A percentile compares a stretch with the other conserved stretches of the same genome.
phyloP scores from a whole-genome alignment of 2,888 invertebrate genomes.

The Monopis laevigella region DNA sequence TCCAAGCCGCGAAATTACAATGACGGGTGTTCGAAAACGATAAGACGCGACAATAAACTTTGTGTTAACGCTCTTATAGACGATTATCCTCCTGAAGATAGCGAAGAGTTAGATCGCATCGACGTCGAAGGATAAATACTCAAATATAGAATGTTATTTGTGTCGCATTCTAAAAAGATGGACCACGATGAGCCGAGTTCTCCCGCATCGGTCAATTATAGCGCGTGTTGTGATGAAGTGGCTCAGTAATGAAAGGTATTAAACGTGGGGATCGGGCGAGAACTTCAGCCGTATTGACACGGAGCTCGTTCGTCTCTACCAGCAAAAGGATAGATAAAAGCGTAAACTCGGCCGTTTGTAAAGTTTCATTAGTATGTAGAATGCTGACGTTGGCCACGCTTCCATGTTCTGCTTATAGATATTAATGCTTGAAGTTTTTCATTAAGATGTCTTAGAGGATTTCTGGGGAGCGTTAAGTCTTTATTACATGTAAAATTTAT shows the following conservation, averaged over 20 bases:
- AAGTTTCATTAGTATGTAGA: slow-evolving; percentile 23
- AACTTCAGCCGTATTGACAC: no score
- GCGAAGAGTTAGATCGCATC: slow-evolving; percentile 38
- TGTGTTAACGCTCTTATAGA: slow-evolving; percentile 17
- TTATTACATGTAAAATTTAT: no score
- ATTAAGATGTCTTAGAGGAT: neutral
- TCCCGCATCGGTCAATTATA: slow-evolving; percentile 67
- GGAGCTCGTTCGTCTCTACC: no score
- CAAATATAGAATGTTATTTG: slow-evolving; percentile 68
- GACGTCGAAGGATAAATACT: slow-evolving; percentile 56
- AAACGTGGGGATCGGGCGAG: slow-evolving; percentile 24
- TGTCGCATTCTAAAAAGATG: slow-evolving; percentile 68
- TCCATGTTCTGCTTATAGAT: neutral
- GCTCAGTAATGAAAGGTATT: slow-evolving; percentile 38
- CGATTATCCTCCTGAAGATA: slow-evolving; percentile 27
- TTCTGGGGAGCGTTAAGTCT: no score
- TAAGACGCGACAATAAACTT: neutral
- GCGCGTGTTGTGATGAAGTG: slow-evolving; percentile 51
- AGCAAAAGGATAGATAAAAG: slow-evolving; percentile 32
- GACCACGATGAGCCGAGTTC: slow-evolving; percentile 65
- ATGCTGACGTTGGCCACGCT: slow-evolving; percentile 2
- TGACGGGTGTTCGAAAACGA: neutral
- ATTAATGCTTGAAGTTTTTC: slow-evolving; percentile 1
- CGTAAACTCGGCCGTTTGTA: slow-evolving; percentile 37
- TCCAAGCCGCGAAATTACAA: slow-evolving; percentile 24